Evolutionary conservation across 2,113 vertebrate genomes (phyloP).

Genomic region (Cairina moschata): DNA sequence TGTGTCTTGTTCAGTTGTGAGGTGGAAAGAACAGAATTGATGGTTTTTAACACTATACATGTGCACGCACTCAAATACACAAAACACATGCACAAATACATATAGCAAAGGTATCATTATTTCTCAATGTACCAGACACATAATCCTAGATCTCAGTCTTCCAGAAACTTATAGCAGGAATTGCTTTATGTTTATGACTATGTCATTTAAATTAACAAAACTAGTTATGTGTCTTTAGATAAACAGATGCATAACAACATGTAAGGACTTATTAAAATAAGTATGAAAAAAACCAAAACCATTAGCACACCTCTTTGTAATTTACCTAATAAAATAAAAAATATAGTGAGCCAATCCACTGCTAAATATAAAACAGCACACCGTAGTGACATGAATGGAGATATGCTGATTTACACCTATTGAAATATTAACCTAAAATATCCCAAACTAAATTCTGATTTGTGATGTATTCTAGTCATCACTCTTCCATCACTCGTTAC

Average conservation of each 20-base stretch:
- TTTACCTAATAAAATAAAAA: not conserved
- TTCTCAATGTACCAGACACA: not conserved
- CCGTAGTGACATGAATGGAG: not conserved
- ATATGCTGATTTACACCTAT: not conserved
- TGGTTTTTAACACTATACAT: not conserved
- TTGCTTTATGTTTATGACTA: not conserved
- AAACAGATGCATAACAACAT: not conserved
- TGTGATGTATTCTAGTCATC: not conserved
- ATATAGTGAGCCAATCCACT: not conserved
- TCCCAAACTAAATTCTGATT: not conserved
- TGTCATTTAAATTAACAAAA: not conserved
- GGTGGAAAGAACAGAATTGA: not conserved
- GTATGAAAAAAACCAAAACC: not conserved
- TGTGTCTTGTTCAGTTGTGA: not conserved
- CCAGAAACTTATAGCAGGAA: not conserved
- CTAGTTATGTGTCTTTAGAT: not conserved
- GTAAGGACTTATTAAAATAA: not conserved
- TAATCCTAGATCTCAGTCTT: not conserved
- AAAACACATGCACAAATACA: not conserved
- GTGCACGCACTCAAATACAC: not conserved
- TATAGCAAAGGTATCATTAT: not conserved
- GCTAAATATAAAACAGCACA: not conserved
- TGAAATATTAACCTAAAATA: not conserved
- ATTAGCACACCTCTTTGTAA: not conserved
- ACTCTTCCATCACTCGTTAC: not conserved